Percentiles rank a stretch among this genome's conserved stretches.
These are phyloP conservation scores for Perizoma affinitatum DNA, from an alignment of 2,888 invertebrate genomes.

Conservation along the genomic window DNA sequence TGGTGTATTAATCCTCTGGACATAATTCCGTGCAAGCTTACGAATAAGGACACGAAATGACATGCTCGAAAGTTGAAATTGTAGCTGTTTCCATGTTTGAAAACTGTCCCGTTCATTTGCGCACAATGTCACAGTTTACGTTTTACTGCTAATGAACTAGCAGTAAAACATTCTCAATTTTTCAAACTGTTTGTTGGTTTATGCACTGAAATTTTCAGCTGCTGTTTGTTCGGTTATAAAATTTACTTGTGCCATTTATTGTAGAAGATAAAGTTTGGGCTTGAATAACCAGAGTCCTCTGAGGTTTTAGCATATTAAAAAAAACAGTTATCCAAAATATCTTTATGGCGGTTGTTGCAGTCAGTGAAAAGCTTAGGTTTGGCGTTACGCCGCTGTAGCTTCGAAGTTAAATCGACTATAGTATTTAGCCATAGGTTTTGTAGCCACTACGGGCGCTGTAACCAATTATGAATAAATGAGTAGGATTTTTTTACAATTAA, in stretches of 20 bases:
- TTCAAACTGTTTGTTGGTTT: slow-evolving; percentile 12
- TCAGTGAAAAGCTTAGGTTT: too few relatives aligned
- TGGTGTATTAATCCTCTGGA: slow-evolving; percentile 12
- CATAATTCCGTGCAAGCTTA: slow-evolving; percentile 16
- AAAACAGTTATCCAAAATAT: too few relatives aligned
- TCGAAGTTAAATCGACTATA: too few relatives aligned
- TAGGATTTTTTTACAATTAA: too few relatives aligned
- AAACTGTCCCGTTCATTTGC: slow-evolving; percentile 26
- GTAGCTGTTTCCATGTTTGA: slow-evolving; percentile 17
- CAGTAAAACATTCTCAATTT: slow-evolving; percentile 20
- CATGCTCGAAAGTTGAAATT: slow-evolving; percentile 25
- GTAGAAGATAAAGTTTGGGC: too few relatives aligned
- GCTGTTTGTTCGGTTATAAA: not conserved
- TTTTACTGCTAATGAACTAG: slow-evolving; percentile 30
- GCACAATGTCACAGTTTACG: slow-evolving; percentile 12
- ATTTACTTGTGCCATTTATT: not conserved
- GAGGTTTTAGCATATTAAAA: too few relatives aligned
- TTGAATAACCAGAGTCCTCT: too few relatives aligned
- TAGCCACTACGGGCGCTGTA: too few relatives aligned
- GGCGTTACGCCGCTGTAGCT: too few relatives aligned
- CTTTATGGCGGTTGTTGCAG: too few relatives aligned
- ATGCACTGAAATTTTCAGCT: slow-evolving; percentile 3
- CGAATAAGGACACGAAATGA: slow-evolving; percentile 17
- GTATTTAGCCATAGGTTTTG: too few relatives aligned
- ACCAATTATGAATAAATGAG: too few relatives aligned